Conservation (phyloP, 2,888 invertebrate species). For the Palloptera scutellata region DNA sequence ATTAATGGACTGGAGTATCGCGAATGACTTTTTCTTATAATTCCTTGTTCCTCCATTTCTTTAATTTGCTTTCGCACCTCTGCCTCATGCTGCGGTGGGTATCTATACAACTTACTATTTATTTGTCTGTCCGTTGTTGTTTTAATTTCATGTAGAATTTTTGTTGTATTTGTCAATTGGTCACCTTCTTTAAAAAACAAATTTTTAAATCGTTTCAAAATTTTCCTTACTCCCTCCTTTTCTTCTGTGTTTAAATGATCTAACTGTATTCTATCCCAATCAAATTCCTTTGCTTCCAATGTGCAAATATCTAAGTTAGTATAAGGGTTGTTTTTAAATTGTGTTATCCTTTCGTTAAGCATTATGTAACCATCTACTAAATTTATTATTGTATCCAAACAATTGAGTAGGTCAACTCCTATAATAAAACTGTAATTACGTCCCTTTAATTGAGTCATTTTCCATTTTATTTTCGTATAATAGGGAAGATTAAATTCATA, state of each 20-base stretch:
- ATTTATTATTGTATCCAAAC: constrained; percentile 25
- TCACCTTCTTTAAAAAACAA: no score
- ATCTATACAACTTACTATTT: constrained; percentile 31
- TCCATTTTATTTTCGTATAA: constrained; percentile 1
- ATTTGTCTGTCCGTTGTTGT: constrained; percentile 26
- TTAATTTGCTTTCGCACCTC: constrained; percentile 24
- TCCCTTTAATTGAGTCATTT: constrained; percentile 2
- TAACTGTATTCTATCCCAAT: constrained; percentile 16
- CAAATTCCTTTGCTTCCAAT: constrained; percentile 7
- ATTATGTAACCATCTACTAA: no score
- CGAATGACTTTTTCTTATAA: constrained; percentile 19
- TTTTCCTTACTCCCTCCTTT: not conserved
- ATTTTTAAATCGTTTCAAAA: constrained; percentile 22
- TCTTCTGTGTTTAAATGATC: constrained; percentile 27
- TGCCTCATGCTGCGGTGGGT: no score
- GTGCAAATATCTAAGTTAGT: constrained; percentile 8
- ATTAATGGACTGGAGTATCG: constrained; percentile 25
- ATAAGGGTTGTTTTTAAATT: constrained; percentile 26
- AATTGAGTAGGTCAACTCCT: constrained; percentile 18
- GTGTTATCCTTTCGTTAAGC: not conserved
- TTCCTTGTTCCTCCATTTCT: constrained; percentile 32
- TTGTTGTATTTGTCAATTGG: constrained; percentile 8
- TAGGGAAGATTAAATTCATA: constrained; percentile 28
- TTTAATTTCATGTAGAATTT: no score
- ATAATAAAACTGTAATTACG: constrained; percentile 28